phyloP scores from a whole-genome alignment of 2,797 vertebrate species.

The Sebastes iracundus region DNA sequence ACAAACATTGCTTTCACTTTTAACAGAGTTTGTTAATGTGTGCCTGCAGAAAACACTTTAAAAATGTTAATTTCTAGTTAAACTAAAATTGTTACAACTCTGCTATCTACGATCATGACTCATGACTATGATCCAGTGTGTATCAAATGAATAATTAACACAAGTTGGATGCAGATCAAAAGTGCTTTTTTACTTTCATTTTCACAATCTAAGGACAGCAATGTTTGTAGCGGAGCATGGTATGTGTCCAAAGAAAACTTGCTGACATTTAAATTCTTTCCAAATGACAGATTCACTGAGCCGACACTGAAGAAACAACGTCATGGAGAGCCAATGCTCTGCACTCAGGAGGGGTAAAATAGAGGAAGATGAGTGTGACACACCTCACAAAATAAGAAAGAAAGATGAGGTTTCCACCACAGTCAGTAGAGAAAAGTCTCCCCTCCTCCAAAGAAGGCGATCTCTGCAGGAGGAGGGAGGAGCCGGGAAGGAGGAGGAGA shows the following conservation, averaged over 20 bases:
- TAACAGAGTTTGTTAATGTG: not conserved
- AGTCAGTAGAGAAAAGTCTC: not conserved
- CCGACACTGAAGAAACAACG: not conserved
- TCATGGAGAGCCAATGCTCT: conserved; percentile 1
- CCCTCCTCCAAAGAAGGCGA: not conserved
- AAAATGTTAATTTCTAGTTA: not conserved
- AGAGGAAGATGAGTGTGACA: not conserved
- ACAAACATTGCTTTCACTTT: not conserved
- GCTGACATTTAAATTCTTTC: not conserved
- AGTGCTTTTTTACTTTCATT: not conserved
- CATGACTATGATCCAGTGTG: not conserved
- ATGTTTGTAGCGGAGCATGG: not conserved
- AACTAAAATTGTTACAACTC: not conserved
- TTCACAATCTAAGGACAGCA: not conserved
- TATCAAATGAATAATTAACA: not conserved
- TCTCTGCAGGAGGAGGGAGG: not conserved
- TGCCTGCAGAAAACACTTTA: not conserved
- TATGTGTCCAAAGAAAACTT: not conserved
- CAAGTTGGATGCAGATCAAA: not conserved
- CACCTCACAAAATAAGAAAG: not conserved
- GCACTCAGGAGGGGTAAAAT: not conserved
- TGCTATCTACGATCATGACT: not conserved
- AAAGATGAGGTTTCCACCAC: not conserved
- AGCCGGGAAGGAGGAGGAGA: not conserved
- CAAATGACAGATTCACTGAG: not conserved